Evolutionary conservation across 2,888 invertebrate genomes (phyloP).

Genomic region (Chalcosyrphus nemorum): DNA sequence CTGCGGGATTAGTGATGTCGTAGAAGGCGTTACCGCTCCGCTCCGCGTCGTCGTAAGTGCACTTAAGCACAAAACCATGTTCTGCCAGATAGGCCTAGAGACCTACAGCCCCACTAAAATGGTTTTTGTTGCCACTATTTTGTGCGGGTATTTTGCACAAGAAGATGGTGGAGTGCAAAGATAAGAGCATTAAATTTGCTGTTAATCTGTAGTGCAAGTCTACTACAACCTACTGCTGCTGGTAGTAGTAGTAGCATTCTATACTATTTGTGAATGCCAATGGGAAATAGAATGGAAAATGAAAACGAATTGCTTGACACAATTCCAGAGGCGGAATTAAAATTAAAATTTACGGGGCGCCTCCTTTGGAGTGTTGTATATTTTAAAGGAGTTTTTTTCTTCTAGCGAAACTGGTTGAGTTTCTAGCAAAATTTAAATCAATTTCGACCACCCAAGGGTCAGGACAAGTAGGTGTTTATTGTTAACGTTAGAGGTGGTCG

Average conservation of each 20-base stretch:
- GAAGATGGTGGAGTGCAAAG: conserved; percentile 18
- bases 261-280: conserved; percentile 8
- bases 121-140: background rate
- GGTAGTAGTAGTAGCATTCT: conserved; percentile 18
- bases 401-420: background rate
- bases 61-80: conserved; percentile 68
- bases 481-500: too few relatives aligned
- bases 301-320: conserved; percentile 71
- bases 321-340: conserved; percentile 52
- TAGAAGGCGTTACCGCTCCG: conserved; percentile 45
- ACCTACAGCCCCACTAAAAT: conserved; percentile 69
- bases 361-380: background rate
- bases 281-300: conserved; percentile 60
- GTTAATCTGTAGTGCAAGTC: conserved; percentile 50
- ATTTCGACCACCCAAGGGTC: too few relatives aligned
- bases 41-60: conserved; percentile 45
- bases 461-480: too few relatives aligned
- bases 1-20: background rate
- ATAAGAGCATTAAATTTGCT: conserved; percentile 65
- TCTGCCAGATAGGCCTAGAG: conserved; percentile 63
- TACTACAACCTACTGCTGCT: conserved; percentile 19
- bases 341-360: background rate
- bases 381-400: background rate
- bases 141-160: conserved; percentile 31
- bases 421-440: background rate